Evolutionary conservation across 1,140 invertebrate genomes (phyloP).

Genomic region (Nasonia vitripennis): DNA sequence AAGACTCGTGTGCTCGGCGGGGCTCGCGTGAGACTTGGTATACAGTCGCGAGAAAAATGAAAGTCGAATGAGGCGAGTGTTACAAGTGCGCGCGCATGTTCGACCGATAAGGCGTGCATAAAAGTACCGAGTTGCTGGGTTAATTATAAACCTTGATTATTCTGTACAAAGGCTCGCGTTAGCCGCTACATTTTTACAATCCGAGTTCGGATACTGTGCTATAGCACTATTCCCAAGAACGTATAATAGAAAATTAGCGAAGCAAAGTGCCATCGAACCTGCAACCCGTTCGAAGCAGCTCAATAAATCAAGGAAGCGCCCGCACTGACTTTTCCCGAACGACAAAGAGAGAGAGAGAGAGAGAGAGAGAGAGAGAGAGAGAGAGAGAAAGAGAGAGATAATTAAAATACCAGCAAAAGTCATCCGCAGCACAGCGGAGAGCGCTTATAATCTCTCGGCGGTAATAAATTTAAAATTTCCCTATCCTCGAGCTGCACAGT

Average conservation of each 20-base stretch:
- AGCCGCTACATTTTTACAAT: neutral
- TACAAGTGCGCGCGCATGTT: constrained; percentile 12
- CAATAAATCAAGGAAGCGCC: neutral
- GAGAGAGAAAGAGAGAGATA: neutral
- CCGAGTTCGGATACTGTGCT: neutral
- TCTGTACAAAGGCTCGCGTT: no score
- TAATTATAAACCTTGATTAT: constrained; percentile 10
- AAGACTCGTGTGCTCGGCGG: no score
- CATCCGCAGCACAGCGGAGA: neutral
- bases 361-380: neutral
- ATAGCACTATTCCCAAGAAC: neutral
- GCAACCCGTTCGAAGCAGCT: neutral
- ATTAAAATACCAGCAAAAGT: constrained; percentile 1
- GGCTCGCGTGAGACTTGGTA: neutral
- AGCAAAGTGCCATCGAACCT: neutral
- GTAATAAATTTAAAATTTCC: neutral
- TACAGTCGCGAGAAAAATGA: neutral
- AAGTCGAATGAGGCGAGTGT: constrained; percentile 6
- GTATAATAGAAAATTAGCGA: neutral
- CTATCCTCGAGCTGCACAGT: neutral
- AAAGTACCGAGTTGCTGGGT: neutral
- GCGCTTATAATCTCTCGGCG: neutral
- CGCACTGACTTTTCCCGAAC: neutral
- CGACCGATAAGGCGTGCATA: neutral
- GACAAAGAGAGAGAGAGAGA: constrained; percentile 9